These are phyloP conservation scores for Nipponacmea schrenckii DNA, from an alignment of 2,888 invertebrate species.

Conservation along the genomic window DNA sequence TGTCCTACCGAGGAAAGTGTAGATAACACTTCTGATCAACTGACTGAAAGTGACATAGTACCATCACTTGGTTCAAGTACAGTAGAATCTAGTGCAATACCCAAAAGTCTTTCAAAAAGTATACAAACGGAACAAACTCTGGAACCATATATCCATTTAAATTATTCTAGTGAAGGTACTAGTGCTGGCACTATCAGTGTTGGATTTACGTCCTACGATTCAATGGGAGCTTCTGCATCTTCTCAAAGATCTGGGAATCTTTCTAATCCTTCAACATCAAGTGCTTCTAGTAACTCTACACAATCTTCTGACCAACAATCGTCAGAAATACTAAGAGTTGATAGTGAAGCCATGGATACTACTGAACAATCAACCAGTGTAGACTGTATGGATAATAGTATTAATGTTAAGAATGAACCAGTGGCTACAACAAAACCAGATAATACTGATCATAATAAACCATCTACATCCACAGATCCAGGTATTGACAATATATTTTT, in stretches of 20 bases:
- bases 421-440: no score
- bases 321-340: no score
- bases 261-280: not conserved
- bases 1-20: slow-evolving; percentile 3
- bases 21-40: not conserved
- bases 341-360: no score
- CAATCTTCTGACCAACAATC: not conserved
- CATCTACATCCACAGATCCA: no score
- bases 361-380: not conserved
- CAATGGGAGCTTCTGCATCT: slow-evolving; percentile 25
- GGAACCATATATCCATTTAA: slow-evolving; percentile 75
- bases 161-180: slow-evolving; percentile 74
- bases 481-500: no score
- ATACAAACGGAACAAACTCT: slow-evolving; percentile 40
- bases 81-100: slow-evolving; percentile 12
- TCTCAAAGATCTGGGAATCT: not conserved
- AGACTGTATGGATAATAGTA: not conserved
- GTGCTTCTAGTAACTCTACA: not conserved
- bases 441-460: no score
- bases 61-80: not conserved
- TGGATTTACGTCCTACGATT: slow-evolving; percentile 48
- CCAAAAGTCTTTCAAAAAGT: slow-evolving; percentile 16
- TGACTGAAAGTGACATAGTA: not conserved
- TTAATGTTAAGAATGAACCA: no score
- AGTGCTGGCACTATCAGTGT: slow-evolving; percentile 72